Base-by-base conservation (phyloP, 2,888 invertebrate species). In the Epinotia brunnichana region DNA sequence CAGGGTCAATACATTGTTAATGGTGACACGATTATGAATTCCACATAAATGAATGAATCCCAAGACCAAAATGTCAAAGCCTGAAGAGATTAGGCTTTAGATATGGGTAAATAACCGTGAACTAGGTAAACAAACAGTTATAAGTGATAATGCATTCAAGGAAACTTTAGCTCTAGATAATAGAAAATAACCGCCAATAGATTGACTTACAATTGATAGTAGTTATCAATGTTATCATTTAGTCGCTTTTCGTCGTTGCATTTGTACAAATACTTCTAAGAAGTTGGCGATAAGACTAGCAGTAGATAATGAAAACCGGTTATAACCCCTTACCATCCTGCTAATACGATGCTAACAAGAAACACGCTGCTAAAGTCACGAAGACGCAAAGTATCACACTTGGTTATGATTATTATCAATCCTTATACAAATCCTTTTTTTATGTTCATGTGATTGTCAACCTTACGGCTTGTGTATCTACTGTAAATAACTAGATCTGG, bases 271-370 rank as follows among this genome's bases (percentile, higher is more conserved):
- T 54, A 67, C 44, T 66, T 29, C n/a, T 41, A 35, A 54, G 19
- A 71, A 54, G 53, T 62, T 51, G 54, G 56, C 67, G 56, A 62
- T 68, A 56, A 61, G 56, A n/a, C 72, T 48, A 48, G 48, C 35
- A 29, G 17, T 48, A 24, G 51, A 73, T 69, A 73, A 69, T 63
- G 51, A 59, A 56, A 73, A 69, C 73, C 57, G 69, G 73, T 73
- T 56, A 53, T 29, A 63, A 57, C 68, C 63, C 21, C 62, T 54
- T 69, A 69, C 61, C 24, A 41, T 35, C 51, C 19, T 53, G 73
- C 53, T 73, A 73, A 73, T 63, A 51, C 17, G 24, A 44, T n/a
- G 69, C 73, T 73, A 73, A 73, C 39, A 57, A 35, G 15, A 68
- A 61, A 72, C n/a, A 67, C 54, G 56, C 57, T 19, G 48, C 39